Base-by-base conservation (phyloP, 2,888 invertebrate genomes). In the Spatulosminthurus flaviceps region DNA sequence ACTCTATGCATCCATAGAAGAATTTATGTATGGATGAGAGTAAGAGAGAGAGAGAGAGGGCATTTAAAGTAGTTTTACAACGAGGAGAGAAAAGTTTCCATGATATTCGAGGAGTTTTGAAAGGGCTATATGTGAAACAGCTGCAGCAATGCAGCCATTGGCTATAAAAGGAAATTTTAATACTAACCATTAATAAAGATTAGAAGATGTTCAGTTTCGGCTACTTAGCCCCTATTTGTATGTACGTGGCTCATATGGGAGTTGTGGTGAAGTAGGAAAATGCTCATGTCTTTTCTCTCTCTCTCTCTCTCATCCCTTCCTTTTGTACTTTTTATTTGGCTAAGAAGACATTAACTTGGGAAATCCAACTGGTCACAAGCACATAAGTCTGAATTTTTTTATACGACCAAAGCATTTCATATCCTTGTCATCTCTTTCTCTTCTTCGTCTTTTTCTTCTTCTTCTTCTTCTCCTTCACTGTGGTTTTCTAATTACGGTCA, bases 151-250 rank as follows among this genome's bases (percentile, higher is more conserved):
- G 64, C 64, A 64, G 64, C 64, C 64, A 64, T 24, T 24, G 64
- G 24, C 64, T 64, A 64, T 64, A 64, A 64, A 64, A 64, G 64
- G 64, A 24, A 64, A 64, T 64, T 64, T 64, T 64, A 64, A 64
- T 64, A 64, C 64, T 64, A 64, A 26, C 64, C 64, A 64, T 64
- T 64, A 64, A 64, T 64, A 64, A 64, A 64, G 64, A 64, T 64
- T 64, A 64, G 51, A 51, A 51, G 51, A 51, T 51, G 51, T 51
- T 64, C 11, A 64, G 64, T 64, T 64, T 64, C 64, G 24, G 64
- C 16, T 64, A 64, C 26, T 64, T 64, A 64, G 26, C 64, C 64
- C n/a, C 24, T 34, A 22, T 11, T 24, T 64, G 13, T 26, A 13
- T 26, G 22, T n/a, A 22, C 64, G 22, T 64, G 26, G 24, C 22